Base-by-base conservation (phyloP, 2,113 vertebrate species). In the Falco punctatus region DNA sequence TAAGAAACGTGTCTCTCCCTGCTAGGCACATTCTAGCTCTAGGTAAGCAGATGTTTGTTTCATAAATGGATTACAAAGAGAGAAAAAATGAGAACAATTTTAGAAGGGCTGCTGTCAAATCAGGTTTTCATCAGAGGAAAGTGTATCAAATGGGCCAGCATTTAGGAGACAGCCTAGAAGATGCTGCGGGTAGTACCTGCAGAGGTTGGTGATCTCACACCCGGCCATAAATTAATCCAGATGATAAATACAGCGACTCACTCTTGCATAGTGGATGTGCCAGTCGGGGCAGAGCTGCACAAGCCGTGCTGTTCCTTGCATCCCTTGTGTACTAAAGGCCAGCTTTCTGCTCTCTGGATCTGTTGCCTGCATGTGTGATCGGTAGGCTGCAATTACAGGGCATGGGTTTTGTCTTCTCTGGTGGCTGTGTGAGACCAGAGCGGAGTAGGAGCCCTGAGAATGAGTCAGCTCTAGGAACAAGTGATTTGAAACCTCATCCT, bases 231-330 rank as follows among this genome's bases (percentile, higher is more conserved):
- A 26, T 93, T 81, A 79, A 55, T 90, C 30, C 52, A 15, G 52
- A 55, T 70, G 59, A 6, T 67, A 59, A 84, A 62, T 35, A 11
- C 49, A 40, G 1, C 0, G 0, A 13, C 32, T 38, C 52, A 26
- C 42, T 58, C 17, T 52, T 52, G 30, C 62, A 28, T 11, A 4
- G 4, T 1, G 2, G 28, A 13, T 74, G n/a, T 0, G 1, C 46
- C 58, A 3, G 7, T 13, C 1, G 7, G 55, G 21, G 23, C 38
- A 71, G 65, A 81, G 61, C 73, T 42, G 86, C 44, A 7, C 49
- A 20, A 35, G 15, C 59, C 0, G 2, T 54, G 64, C 90, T 78
- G 69, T 40, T 58, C 48, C 57, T 89, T 8, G 2, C 16, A 17
- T 84, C 44, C 14, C 15, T 42, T 85, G 49, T 33, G 78, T 13